Percentiles rank a stretch among this genome's conserved stretches.
phyloP scores from a whole-genome alignment of 2,797 vertebrate species.

The Xerus rutilus region DNA sequence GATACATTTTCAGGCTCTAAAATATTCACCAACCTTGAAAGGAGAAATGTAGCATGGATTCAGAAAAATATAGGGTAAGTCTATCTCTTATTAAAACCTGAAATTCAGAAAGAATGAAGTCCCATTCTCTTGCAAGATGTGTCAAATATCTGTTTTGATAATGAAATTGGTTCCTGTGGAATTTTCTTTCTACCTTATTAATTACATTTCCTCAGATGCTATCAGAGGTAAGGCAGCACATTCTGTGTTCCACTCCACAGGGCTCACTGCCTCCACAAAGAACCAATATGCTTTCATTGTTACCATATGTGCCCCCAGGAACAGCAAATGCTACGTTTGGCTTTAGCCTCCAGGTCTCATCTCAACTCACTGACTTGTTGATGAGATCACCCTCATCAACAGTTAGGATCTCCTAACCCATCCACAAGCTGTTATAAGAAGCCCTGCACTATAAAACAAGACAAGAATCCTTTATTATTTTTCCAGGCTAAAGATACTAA shows the following conservation, averaged over 20 bases:
- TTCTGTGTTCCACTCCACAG: background rate
- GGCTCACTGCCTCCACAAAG: background rate
- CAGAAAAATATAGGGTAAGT: background rate
- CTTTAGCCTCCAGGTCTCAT: background rate
- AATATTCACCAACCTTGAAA: background rate
- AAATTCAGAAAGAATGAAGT: background rate
- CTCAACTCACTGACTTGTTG: background rate
- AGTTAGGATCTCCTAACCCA: background rate
- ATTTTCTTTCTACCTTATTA: conserved; percentile 16
- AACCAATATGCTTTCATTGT: background rate
- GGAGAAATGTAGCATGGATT: conserved; percentile 32
- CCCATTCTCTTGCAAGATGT: background rate
- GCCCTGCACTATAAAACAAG: background rate
- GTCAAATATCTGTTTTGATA: conserved; percentile 26
- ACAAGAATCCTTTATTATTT: background rate
- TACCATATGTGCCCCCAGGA: background rate
- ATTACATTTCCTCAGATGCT: conserved; percentile 5
- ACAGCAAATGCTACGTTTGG: background rate
- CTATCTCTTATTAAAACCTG: background rate
- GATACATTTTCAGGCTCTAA: background rate
- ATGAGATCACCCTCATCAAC: background rate
- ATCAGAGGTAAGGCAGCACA: background rate
- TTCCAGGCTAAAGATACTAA: background rate
- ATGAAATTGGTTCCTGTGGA: background rate
- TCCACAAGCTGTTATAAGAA: background rate